phyloP scores from a whole-genome alignment of 1,140 invertebrate species.

The Neodiprion pinetum region DNA sequence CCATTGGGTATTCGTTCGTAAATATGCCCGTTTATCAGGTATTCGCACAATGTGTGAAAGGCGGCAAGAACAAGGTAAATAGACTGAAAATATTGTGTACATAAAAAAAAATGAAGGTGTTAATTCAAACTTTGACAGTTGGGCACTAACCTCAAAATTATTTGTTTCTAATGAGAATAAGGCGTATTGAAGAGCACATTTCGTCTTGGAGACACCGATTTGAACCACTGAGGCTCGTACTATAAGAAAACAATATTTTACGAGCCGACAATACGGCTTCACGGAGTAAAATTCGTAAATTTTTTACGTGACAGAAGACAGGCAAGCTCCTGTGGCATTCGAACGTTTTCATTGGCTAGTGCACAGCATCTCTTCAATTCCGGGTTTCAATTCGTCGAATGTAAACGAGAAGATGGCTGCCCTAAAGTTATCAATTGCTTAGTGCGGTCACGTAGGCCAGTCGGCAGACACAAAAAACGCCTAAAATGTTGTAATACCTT shows the following conservation, averaged over 20 bases:
- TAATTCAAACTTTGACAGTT: slow-evolving; percentile 1
- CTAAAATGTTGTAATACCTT: slow-evolving; percentile 2
- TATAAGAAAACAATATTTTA: neutral
- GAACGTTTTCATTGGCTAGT: neutral
- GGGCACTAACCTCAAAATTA: neutral
- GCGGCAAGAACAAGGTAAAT: too few species aligned
- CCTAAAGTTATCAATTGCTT: slow-evolving; percentile 1
- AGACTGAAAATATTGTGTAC: too few species aligned
- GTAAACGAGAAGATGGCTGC: neutral
- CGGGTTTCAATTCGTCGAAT: neutral
- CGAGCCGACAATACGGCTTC: neutral
- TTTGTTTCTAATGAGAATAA: neutral
- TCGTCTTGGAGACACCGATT: neutral
- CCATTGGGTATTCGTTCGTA: too few species aligned
- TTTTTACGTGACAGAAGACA: neutral
- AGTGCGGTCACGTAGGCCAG: slow-evolving; percentile 6
- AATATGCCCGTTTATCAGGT: too few species aligned
- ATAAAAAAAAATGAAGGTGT: neutral
- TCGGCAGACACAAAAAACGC: slow-evolving; percentile 7
- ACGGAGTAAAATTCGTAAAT: neutral
- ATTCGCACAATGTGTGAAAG: too few species aligned
- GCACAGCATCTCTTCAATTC: neutral
- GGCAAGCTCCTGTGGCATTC: neutral
- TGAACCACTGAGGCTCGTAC: neutral
- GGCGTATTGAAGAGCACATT: neutral